These are phyloP conservation scores for Delphinapterus leucas DNA, from an alignment of 2,113 vertebrate genomes.

Conservation along the genomic window DNA sequence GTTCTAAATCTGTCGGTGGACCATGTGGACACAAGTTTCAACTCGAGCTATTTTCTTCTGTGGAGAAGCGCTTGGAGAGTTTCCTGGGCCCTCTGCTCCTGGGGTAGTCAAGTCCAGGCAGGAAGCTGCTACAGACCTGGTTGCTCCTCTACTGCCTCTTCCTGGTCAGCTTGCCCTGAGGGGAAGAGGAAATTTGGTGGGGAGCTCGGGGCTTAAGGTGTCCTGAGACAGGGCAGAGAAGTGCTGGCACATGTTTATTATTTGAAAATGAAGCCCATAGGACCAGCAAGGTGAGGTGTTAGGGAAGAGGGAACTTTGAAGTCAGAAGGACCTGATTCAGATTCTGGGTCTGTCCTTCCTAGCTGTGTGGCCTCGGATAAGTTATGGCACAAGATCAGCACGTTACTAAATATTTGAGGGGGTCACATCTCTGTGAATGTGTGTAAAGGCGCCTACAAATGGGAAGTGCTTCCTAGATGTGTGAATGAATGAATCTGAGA, in stretches of 20 bases:
- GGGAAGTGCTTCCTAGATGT: not conserved
- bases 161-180: conserved; percentile 35
- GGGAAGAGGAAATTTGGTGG: not conserved
- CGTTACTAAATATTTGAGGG: not conserved
- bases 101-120: conserved; percentile 70
- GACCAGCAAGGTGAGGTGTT: not conserved
- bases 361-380: not conserved
- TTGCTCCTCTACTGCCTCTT: conserved; percentile 26
- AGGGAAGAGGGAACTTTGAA: not conserved
- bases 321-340: not conserved
- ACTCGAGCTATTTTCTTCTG: conserved; percentile 76
- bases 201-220: not conserved
- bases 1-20: conserved; percentile 76
- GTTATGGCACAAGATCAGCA: not conserved
- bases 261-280: not conserved
- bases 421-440: not conserved
- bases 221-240: not conserved
- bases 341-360: not conserved
- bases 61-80: conserved; percentile 60
- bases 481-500: not conserved
- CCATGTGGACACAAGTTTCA: conserved; percentile 78
- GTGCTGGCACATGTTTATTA: not conserved
- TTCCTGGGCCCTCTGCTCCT: conserved; percentile 63
- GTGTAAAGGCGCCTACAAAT: not conserved
- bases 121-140: conserved; percentile 46